These are phyloP conservation scores for Wiebesia pumilae DNA, from an alignment of 1,140 invertebrate genomes.

Conservation along the genomic window DNA sequence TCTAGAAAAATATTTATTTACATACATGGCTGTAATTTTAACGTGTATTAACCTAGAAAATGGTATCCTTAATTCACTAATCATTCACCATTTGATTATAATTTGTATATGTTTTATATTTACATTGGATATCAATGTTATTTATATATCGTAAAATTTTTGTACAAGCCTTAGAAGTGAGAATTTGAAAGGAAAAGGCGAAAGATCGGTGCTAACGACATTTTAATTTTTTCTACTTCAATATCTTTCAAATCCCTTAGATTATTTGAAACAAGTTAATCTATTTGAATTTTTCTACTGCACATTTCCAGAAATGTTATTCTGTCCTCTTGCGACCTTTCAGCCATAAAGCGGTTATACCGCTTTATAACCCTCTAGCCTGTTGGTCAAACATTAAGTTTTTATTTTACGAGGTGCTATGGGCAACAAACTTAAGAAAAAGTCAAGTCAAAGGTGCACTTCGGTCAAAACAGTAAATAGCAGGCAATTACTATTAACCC, in stretches of 20 bases:
- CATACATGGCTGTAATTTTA: no score
- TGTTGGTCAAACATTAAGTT: slow-evolving; percentile 35
- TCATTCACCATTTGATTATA: no score
- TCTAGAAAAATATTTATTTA: no score
- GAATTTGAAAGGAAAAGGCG: neutral
- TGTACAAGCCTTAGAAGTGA: neutral
- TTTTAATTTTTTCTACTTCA: neutral
- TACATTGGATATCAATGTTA: no score
- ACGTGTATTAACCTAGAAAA: no score
- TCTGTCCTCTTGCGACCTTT: slow-evolving; percentile 6
- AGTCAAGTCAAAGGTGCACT: slow-evolving; percentile 22
- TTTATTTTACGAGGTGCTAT: slow-evolving; percentile 46
- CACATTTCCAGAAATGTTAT: slow-evolving; percentile 1
- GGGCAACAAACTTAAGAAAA: slow-evolving; percentile 38
- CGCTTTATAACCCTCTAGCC: no score
- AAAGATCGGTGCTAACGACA: neutral
- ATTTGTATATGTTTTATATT: no score
- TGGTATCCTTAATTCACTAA: no score
- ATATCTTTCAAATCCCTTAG: neutral
- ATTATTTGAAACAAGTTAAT: neutral
- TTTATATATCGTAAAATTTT: no score
- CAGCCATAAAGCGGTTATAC: slow-evolving; percentile 26
- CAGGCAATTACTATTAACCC: slow-evolving; percentile 44
- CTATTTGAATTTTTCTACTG: neutral
- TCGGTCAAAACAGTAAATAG: slow-evolving; percentile 37